These are phyloP conservation scores for Drosophila percnosoma DNA, from an alignment of 2,888 invertebrate species.

Conservation along the genomic window DNA sequence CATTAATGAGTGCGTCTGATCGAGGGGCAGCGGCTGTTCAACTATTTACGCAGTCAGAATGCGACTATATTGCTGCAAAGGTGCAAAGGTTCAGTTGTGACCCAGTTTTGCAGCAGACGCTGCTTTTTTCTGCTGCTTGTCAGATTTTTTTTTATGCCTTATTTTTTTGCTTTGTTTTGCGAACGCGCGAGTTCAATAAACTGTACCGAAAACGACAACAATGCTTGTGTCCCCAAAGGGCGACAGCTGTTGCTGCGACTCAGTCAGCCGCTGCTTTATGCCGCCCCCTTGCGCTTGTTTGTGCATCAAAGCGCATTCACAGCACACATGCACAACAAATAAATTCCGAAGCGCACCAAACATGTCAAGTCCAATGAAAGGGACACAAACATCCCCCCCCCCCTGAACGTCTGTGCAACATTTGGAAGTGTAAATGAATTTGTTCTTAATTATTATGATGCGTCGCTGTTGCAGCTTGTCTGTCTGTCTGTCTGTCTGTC, in stretches of 20 bases:
- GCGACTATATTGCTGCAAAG: conserved; percentile 57
- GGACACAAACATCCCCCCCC: conserved; percentile 24
- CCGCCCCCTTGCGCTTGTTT: conserved; percentile 42
- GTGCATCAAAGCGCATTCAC: conserved; percentile 55
- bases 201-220: conserved; percentile 26
- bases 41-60: conserved; percentile 55
- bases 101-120: conserved; percentile 53
- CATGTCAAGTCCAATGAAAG: conserved; percentile 75
- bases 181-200: conserved; percentile 65
- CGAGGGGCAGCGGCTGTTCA: background rate
- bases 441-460: conserved; percentile 78
- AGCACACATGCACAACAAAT: conserved; percentile 61
- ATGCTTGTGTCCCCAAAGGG: conserved; percentile 54
- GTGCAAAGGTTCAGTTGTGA: conserved; percentile 63
- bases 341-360: conserved; percentile 70
- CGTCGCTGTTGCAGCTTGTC: conserved; percentile 19
- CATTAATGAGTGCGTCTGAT: conserved; percentile 55
- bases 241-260: conserved; percentile 69
- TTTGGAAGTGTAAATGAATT: conserved; percentile 80
- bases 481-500: conserved; percentile 3
- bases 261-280: conserved; percentile 30
- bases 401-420: conserved; percentile 30
- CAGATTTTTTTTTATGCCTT: background rate
- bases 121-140: conserved; percentile 8
- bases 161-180: conserved; percentile 27